A percentile compares a stretch with the other conserved stretches of the same genome.
Conservation (phyloP, 2,113 vertebrate genomes). For the Embiotoca jacksoni region DNA sequence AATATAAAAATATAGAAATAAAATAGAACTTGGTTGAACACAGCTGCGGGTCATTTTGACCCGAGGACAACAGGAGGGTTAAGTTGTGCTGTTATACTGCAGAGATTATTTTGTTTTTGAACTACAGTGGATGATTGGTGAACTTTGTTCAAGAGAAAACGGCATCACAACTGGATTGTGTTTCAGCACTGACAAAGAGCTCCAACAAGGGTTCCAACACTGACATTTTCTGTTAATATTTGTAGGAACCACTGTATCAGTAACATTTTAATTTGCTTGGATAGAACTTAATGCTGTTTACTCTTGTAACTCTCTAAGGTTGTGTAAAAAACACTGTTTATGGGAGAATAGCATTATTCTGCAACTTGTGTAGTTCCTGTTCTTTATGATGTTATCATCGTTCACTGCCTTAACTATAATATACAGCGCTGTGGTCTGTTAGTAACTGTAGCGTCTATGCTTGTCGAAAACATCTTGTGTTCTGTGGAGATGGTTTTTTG, state of each 20-base stretch:
- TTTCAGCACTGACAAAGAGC: neutral
- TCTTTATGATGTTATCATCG: neutral
- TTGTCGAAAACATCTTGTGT: conserved; percentile 36
- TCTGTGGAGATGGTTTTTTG: conserved; percentile 9
- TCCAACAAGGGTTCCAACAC: neutral
- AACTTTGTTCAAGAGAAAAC: too few relatives aligned
- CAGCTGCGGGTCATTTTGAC: too few relatives aligned
- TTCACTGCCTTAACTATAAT: neutral
- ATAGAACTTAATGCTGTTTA: neutral
- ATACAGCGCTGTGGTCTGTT: conserved; percentile 36
- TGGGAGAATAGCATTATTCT: neutral
- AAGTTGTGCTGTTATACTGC: neutral
- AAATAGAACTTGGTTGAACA: too few relatives aligned
- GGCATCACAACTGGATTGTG: too few relatives aligned
- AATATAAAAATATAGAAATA: too few relatives aligned
- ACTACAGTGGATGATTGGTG: too few relatives aligned
- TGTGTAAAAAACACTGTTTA: conserved; percentile 2
- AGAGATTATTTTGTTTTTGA: neutral
- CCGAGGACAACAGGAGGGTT: too few relatives aligned
- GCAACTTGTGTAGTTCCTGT: conserved; percentile 14
- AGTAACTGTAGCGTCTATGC: conserved; percentile 5
- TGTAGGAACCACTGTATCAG: neutral
- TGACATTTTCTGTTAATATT: neutral
- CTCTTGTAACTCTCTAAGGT: neutral
- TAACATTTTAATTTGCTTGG: too few relatives aligned